Conservation (phyloP, 1,140 invertebrate genomes). For the Apocrypta bakeri region DNA sequence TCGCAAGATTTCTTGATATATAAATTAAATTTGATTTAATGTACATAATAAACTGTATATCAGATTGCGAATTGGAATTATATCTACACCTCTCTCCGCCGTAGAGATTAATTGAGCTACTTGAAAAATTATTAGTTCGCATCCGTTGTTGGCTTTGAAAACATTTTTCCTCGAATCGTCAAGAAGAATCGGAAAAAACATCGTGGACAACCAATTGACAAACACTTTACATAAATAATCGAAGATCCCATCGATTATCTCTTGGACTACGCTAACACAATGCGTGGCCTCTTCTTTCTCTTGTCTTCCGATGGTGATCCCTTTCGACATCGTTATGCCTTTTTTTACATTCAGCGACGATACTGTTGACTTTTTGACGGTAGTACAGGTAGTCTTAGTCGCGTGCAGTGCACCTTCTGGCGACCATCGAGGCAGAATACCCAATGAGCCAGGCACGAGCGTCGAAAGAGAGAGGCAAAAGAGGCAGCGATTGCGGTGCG, state of each 20-base stretch:
- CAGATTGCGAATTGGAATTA: no score
- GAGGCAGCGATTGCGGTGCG: neutral
- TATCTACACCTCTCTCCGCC: no score
- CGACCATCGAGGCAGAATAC: conserved; percentile 26
- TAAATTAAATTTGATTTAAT: no score
- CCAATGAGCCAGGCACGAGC: conserved; percentile 27
- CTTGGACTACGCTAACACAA: conserved; percentile 21
- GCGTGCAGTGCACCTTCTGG: conserved; percentile 23
- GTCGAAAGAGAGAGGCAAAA: conserved; percentile 4
- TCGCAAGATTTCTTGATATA: no score
- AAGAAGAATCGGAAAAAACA: neutral
- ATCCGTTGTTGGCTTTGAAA: no score
- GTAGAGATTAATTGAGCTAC: no score
- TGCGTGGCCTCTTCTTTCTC: neutral
- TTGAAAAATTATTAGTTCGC: no score
- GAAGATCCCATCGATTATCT: conserved; percentile 10
- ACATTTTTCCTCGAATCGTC: no score
- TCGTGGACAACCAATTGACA: neutral
- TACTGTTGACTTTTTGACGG: conserved; percentile 8
- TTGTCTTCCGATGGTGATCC: neutral
- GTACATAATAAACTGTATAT: no score
- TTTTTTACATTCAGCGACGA: conserved; percentile 30
- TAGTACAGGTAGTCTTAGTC: conserved; percentile 12
- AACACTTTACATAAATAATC: no score
- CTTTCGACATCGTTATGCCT: conserved; percentile 10